A percentile compares a stretch with the other conserved stretches of the same genome.
phyloP scores from a whole-genome alignment of 2,113 vertebrate species.

The Synodontis membranacea region DNA sequence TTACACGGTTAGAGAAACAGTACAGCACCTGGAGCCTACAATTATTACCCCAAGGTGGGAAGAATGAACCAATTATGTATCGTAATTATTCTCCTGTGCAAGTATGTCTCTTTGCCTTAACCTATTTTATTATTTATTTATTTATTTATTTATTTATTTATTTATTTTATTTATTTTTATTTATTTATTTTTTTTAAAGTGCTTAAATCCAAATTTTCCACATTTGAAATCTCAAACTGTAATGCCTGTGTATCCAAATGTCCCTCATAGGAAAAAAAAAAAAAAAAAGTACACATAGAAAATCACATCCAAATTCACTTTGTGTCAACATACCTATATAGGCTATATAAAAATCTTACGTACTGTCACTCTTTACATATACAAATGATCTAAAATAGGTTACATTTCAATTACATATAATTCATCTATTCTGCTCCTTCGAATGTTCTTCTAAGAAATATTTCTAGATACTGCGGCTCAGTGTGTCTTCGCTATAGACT shows the following conservation, averaged over 20 bases:
- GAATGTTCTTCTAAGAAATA: not conserved
- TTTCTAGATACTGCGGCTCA: not conserved
- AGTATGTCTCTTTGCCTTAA: not conserved
- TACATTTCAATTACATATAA: not conserved
- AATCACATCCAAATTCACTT: not conserved
- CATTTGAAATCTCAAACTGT: not conserved
- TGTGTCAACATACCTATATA: not conserved
- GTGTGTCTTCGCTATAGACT: not conserved
- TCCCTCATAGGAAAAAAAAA: not conserved
- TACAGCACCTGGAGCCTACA: not conserved
- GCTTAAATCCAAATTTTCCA: not conserved
- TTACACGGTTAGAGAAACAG: too few relatives aligned
- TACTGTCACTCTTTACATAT: not conserved
- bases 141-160: too few relatives aligned
- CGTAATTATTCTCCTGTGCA: not conserved
- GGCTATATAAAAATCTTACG: not conserved
- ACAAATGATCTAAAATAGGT: not conserved
- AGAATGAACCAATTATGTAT: not conserved
- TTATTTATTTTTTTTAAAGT: not conserved
- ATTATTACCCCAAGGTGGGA: not conserved
- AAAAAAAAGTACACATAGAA: not conserved
- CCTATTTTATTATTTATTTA: too few relatives aligned
- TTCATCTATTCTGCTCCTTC: not conserved
- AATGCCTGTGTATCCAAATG: not conserved
- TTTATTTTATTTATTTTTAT: too few relatives aligned